Conservation (phyloP, 2,797 vertebrate genomes). For the Neoniphon sammara region DNA sequence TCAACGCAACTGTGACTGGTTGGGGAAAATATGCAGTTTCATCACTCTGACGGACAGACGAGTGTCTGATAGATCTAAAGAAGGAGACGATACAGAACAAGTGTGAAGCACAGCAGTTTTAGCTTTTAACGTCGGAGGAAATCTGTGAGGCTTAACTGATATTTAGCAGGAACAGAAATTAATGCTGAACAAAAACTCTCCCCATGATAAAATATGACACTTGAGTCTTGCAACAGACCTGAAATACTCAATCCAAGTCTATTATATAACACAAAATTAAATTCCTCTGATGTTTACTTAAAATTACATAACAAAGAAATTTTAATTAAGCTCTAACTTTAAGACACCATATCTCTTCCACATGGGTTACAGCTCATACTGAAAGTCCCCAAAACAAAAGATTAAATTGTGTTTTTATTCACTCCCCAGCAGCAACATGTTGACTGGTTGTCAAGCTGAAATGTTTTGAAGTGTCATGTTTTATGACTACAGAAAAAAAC, state of each 20-base stretch:
- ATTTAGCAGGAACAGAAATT: background rate
- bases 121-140: background rate
- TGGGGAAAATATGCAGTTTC: constrained; percentile 7
- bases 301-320: constrained; percentile 14
- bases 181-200: background rate
- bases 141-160: background rate
- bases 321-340: background rate
- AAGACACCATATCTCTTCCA: background rate
- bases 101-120: background rate
- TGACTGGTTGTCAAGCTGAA: background rate
- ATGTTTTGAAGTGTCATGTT: background rate
- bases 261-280: constrained; percentile 1
- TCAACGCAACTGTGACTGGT: background rate
- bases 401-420: background rate
- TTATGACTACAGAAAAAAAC: no score
- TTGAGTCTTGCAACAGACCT: background rate
- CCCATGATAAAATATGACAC: background rate
- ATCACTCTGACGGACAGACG: constrained; percentile 15
- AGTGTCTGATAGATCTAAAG: constrained; percentile 13
- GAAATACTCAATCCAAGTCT: constrained; percentile 8
- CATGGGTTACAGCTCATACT: background rate
- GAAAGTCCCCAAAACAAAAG: constrained; percentile 6
- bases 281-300: background rate
- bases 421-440: background rate
- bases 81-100: background rate